Evolutionary conservation across 2,113 vertebrate species (phyloP), one percentile per base, ranked within the genome.

Genomic region (Pyrgilauda ruficollis): DNA sequence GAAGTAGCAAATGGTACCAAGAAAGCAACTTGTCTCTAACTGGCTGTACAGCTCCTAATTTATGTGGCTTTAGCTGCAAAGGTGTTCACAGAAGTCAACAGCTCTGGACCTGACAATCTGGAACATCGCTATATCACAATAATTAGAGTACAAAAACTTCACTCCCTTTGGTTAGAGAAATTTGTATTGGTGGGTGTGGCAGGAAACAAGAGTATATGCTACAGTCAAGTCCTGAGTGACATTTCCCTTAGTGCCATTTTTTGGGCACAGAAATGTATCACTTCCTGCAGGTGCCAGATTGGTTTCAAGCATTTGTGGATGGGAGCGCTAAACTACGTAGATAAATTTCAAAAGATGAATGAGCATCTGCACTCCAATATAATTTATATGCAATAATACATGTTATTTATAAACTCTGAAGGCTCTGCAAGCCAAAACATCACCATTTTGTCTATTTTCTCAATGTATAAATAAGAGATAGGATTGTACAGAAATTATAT

Each of bases 301-400:
- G 59, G 74, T 91, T 92, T 81, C 77, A 68, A 79, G 59, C 66
- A 89, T 79, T 94, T 89, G 69, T 73, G 67, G 78, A 67, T 64
- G 62, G 63, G 58, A 97, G 74, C 1, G 0, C 49, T 95, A 95
- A 96, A 93, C 84, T 84, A 44, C 52, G 87, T 41, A 90, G 96
- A 97, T 96, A 96, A 95, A 95, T 96, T 96, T 93, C 73, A 73
- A 27, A 95, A 96, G 87, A 96, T 53, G 41, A 95, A 97, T 66
- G 76, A 96, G 59, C 62, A 78, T 89, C 92, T 91, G 52, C 89
- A 94, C 84, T 95, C 76, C 91, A 88, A 37, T 56, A 90, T 95
- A 92, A 97, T 97, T 96, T 97, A 95, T 90, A 95, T 90, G 61
- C 82, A 96, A 94, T 95, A 93, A 94, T 94, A 94, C 50, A 53